A percentile compares a stretch with the other conserved stretches of the same genome.
phyloP scores from a whole-genome alignment of 2,888 invertebrate species.

The Ectemnius cavifrons region DNA sequence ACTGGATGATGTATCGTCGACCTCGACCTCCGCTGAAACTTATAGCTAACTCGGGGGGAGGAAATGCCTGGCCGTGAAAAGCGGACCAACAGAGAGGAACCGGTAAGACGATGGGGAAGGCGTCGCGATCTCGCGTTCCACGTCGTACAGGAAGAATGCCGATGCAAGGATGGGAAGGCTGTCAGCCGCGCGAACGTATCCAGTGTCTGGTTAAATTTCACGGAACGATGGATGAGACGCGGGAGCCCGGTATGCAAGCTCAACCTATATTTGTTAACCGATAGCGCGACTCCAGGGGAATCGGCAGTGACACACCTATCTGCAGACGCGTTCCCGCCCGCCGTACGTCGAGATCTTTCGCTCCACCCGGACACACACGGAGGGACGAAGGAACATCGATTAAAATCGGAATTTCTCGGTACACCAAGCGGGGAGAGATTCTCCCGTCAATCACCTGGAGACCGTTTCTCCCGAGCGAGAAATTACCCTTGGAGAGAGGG shows the following conservation, averaged over 20 bases:
- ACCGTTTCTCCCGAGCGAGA: too few relatives aligned
- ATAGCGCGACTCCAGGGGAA: conserved; percentile 26
- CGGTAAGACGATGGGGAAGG: conserved; percentile 18
- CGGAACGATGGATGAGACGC: conserved; percentile 53
- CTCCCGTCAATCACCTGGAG: too few relatives aligned
- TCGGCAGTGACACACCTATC: conserved; percentile 4
- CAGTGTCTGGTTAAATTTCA: conserved; percentile 63
- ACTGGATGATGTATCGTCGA: conserved; percentile 71
- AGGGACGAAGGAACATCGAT: conserved; percentile 5
- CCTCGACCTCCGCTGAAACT: conserved; percentile 72
- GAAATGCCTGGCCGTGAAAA: conserved; percentile 18
- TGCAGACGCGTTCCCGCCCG: not conserved
- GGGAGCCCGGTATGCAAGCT: conserved; percentile 24
- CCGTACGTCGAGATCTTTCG: too few relatives aligned
- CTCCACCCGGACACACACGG: too few relatives aligned
- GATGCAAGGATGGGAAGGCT: conserved; percentile 39
- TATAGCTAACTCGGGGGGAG: conserved; percentile 54
- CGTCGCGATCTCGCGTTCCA: conserved; percentile 8
- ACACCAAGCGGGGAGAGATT: not conserved
- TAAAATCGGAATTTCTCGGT: conserved; percentile 4
- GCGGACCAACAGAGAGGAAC: conserved; percentile 31
- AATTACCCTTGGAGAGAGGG: too few relatives aligned
- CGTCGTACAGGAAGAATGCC: conserved; percentile 34
- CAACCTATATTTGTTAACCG: conserved; percentile 40
- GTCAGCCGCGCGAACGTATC: conserved; percentile 43